Conservation (phyloP, 1,140 invertebrate species). For the Penaeus chinensis region DNA sequence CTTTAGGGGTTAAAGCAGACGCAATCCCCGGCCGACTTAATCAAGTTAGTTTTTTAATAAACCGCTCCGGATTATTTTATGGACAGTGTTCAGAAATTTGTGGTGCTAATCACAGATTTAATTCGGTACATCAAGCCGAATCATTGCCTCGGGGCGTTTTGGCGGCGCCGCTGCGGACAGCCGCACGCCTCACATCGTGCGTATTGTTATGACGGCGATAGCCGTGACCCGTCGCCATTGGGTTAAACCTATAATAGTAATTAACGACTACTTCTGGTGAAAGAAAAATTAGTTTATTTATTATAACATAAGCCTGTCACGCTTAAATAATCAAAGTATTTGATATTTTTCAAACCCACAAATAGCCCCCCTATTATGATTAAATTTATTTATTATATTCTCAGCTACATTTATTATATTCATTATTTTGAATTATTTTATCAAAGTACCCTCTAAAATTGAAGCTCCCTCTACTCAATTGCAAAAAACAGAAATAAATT, state of each 20-base stretch:
- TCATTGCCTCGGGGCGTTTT: no score
- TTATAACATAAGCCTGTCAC: conserved; percentile 7
- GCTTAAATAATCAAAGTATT: neutral
- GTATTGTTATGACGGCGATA: no score
- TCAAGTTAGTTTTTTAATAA: conserved; percentile 73
- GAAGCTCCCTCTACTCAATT: neutral
- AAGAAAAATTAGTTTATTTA: conserved; percentile 1
- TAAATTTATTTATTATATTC: neutral
- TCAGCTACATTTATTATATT: neutral
- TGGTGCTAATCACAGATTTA: conserved; percentile 81
- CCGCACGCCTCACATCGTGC: no score
- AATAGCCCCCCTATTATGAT: no score
- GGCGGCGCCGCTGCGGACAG: no score
- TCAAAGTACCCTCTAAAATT: neutral
- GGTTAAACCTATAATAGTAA: no score
- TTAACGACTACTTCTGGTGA: neutral
- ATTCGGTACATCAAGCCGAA: conserved; percentile 76
- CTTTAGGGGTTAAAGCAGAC: conserved; percentile 76
- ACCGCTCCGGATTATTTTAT: conserved; percentile 74
- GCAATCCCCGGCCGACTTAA: conserved; percentile 77
- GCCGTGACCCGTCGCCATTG: no score
- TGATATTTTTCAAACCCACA: no score
- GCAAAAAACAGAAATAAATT: neutral
- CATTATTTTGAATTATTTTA: neutral
- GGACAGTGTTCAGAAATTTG: conserved; percentile 86